Base-by-base conservation (phyloP, 1,140 invertebrate species). In the Helicorthomorpha holstii region DNA sequence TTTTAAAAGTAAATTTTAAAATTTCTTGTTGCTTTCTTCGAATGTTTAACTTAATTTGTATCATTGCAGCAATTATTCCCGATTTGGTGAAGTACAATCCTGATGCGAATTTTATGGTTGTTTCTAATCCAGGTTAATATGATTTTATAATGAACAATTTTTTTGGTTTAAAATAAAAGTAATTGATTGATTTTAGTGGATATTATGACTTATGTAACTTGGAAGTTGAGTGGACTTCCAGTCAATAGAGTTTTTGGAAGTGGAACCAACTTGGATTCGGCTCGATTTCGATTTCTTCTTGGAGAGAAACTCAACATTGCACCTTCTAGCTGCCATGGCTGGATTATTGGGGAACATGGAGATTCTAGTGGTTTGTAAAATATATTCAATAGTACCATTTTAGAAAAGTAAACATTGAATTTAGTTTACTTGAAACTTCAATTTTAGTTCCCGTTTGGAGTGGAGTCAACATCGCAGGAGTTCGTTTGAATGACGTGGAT, bases 221-320 rank as follows among this genome's bases (percentile, higher is more conserved):
- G 88, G 88, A 92, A 89, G 64, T 62, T 92, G 26, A 89, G 85
- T 54, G 87, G 88, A 1, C 69, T 93, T 54, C 87, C 88, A 14
- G 80, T 81, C 60, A 76, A 89, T 61, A 77, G 81, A 34, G 83
- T 93, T 7, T 83, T 93, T 60, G 89, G 89, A 21, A 87, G 85
- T 41, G 89, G 89, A 21, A 92, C 87, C 3, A 92, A 91, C 69
- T 70, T 93, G 42, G 89, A 93, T 67, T 88, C 87, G 0, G 83
- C 85, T 0, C 71, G 89, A 42, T 91, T 93, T 70, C 76, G 85
- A n/a, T 91, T 87, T 68, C 68, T 90, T 19, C 72, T 93, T 46
- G 85, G 84, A 0, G 81, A 92, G 64, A 80, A 75, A 60, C 68
- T 93, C 24, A 75, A 77, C 47, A 75, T 91, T 34, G 82, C 85